phyloP scores from a whole-genome alignment of 2,888 invertebrate genomes.

The Orthosia gracilis region DNA sequence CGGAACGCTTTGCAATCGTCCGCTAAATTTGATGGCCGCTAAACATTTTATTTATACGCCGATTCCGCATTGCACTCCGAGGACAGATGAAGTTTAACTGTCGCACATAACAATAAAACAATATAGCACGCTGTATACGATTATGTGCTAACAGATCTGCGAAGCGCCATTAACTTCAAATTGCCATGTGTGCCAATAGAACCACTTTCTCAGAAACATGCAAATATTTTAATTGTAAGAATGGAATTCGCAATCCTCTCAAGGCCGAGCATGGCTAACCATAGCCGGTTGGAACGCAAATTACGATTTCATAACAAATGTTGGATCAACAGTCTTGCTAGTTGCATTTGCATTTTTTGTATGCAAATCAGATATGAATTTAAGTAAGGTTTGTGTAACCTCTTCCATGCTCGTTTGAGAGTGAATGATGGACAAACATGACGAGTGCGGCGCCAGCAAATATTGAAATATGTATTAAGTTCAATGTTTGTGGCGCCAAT shows the following conservation, averaged over 20 bases:
- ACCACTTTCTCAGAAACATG: constrained; percentile 47
- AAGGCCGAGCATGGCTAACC: constrained; percentile 62
- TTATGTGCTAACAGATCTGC: constrained; percentile 49
- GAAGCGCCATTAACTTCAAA: constrained; percentile 48
- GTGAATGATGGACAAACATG: constrained; percentile 48
- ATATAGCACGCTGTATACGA: constrained; percentile 42
- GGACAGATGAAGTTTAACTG: constrained; percentile 43
- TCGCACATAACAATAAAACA: constrained; percentile 50
- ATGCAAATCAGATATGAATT: constrained; percentile 48
- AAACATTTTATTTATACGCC: constrained; percentile 78
- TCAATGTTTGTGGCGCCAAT: constrained; percentile 63
- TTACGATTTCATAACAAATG: constrained; percentile 59
- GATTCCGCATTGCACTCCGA: constrained; percentile 74
- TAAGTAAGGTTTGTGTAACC: constrained; percentile 45
- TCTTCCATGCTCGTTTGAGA: constrained; percentile 52
- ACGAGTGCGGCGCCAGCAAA: constrained; percentile 49
- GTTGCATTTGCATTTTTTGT: constrained; percentile 54
- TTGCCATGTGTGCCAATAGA: constrained; percentile 57
- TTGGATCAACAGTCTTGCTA: constrained; percentile 28
- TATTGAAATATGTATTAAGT: constrained; percentile 51
- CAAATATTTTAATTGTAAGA: constrained; percentile 58
- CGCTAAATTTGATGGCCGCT: constrained; percentile 81
- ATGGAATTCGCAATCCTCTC: constrained; percentile 58
- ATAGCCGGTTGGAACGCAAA: constrained; percentile 47
- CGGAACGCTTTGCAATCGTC: constrained; percentile 78